phyloP scores from a whole-genome alignment of 1,140 invertebrate species.

The Penaeus indicus region DNA sequence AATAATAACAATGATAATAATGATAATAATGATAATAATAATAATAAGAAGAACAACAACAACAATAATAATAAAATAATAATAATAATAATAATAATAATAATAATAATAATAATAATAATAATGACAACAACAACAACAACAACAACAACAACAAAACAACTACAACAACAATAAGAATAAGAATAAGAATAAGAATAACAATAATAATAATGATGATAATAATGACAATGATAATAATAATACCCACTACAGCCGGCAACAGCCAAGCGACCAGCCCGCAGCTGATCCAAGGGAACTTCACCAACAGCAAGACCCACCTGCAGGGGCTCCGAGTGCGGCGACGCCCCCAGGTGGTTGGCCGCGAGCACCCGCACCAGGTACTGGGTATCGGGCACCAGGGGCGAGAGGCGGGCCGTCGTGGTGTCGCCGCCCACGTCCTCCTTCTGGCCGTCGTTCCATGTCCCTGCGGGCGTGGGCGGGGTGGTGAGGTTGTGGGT shows the following conservation, averaged over 20 bases:
- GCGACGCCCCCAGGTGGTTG: slow-evolving; percentile 49
- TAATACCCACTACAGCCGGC: too few species aligned
- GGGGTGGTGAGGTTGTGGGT: neutral
- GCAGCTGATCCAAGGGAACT: too few species aligned
- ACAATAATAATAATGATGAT: too few species aligned
- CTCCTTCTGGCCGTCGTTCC: slow-evolving; percentile 48
- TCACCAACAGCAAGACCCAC: neutral
- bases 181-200: too few species aligned
- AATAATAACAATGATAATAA: too few species aligned
- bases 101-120: slow-evolving; percentile 67
- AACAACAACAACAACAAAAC: slow-evolving; percentile 71
- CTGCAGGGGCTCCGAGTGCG: slow-evolving; percentile 52
- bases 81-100: too few species aligned
- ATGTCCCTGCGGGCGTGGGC: slow-evolving; percentile 8
- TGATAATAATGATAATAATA: too few species aligned
- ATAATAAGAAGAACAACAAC: too few species aligned
- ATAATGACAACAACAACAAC: slow-evolving; percentile 71
- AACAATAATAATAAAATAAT: too few species aligned
- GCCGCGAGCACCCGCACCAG: slow-evolving; percentile 51
- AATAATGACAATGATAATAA: too few species aligned
- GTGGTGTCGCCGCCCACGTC: slow-evolving; percentile 29
- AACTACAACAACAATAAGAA: too few species aligned
- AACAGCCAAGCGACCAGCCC: too few species aligned
- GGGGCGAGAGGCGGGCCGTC: slow-evolving; percentile 43
- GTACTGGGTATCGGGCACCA: slow-evolving; percentile 56